Base-by-base conservation (phyloP, 2,797 vertebrate genomes). In the Microcaecilia unicolor region DNA sequence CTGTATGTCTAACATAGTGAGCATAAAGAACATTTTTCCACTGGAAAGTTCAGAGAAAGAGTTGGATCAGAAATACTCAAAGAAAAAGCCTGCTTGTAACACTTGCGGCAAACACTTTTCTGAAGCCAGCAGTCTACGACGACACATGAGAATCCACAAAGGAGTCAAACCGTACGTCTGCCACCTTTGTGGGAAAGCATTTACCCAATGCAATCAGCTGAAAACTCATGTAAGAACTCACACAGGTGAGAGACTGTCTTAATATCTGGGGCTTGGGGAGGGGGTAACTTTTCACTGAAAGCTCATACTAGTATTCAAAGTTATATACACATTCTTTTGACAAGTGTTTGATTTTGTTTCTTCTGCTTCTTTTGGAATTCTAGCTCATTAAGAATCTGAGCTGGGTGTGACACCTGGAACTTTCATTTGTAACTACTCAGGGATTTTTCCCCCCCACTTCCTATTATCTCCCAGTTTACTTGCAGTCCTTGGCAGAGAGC, bases 161-260 rank as follows among this genome's bases (percentile, higher is more conserved):
- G 96, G 95, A 3, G 83, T 98, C 48, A 98, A 98, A 35, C 96
- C 96, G 0, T 98, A 96, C 1, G 76, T 88, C 57, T 99, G 96
- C 61, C 89, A 92, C 70, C 89, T 99, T 29, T 99, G 96, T 49
- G 89, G 85, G 24, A 94, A 95, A 39, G 91, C 87, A 1, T 99
- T 99, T 81, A 89, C 93, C 10, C 96, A 99, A 51, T 93, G 91
- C 11, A 98, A 96, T 12, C 96, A 99, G 74, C 76, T 99, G 62
- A 98, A 98, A 67, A 98, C 93, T 0, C 96, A 99, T 55, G 87
- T 98, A 63, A 89, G 95, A 53, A 94, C 92, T 18, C 96, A 99
- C 75, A 99, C 96, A 86, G 95, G 96, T 98, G 74, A 76, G n/a
- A n/a, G 78, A 40, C n/a, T 25, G 10, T 13, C 10, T 13, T n/a